A percentile compares a stretch with the other conserved stretches of the same genome.
Conservation (phyloP, 1,140 invertebrate genomes). For the Lepidotrigona ventralis region DNA sequence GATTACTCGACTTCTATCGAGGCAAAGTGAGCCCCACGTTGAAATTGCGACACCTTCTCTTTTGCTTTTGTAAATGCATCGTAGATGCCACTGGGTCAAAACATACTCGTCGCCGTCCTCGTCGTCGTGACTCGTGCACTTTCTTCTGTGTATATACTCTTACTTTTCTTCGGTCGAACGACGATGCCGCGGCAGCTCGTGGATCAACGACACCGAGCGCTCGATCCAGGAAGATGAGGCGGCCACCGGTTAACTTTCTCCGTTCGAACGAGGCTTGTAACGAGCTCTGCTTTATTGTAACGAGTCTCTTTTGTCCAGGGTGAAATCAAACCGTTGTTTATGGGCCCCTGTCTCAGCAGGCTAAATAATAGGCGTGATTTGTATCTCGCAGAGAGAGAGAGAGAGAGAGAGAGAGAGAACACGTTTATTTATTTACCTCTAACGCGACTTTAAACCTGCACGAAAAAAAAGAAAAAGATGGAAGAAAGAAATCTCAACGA, state of each 20-base stretch:
- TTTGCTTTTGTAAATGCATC: constrained; percentile 2
- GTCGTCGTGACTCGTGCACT: constrained; percentile 11
- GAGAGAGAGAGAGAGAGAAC: not conserved
- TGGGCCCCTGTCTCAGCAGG: not conserved
- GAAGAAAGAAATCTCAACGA: not conserved
- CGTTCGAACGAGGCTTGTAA: constrained; percentile 31
- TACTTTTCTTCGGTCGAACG: constrained; percentile 29
- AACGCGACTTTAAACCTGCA: too few species aligned
- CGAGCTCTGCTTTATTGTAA: constrained; percentile 32
- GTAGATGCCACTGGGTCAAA: constrained; percentile 23
- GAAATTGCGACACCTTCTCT: constrained; percentile 32
- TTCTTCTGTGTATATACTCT: constrained; percentile 29
- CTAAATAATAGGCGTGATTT: constrained; percentile 9
- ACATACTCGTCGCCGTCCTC: not conserved
- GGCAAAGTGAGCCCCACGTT: not conserved
- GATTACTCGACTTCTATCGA: constrained; percentile 19
- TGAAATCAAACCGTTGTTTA: constrained; percentile 44
- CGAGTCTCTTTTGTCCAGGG: not conserved
- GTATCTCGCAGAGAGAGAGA: not conserved
- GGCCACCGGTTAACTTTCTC: constrained; percentile 35
- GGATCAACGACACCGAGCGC: constrained; percentile 39
- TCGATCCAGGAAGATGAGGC: constrained; percentile 46
- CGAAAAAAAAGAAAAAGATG: too few species aligned
- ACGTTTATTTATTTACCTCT: not conserved
- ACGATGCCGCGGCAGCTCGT: not conserved